Evolutionary conservation across 2,888 invertebrate genomes (phyloP), one percentile per base, ranked within the genome.

Genomic region (Elysia crispata): DNA sequence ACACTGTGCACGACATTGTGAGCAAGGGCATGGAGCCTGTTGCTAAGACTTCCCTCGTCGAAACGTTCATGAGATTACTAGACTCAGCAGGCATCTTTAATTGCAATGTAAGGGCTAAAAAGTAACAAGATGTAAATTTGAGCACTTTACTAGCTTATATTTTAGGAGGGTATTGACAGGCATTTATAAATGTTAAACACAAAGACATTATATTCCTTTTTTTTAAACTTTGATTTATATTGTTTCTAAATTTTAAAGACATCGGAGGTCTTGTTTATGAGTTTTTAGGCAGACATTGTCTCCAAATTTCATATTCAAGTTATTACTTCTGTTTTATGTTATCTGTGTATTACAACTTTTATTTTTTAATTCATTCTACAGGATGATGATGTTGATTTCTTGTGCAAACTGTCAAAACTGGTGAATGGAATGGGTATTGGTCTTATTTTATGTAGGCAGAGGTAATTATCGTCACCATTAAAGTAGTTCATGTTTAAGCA

Each of bases 1-100:
- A 94, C 82, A 94, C 94, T 83, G 92, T 94, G 66, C 91, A 92
- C 83, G 93, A 93, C 81, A 93, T 94, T 60, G 89, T 94, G 69
- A 91, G 91, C 79, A 94, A 94, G 87, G 94, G 94, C 82, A 94
- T 94, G 94, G 94, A 94, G n/a, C 93, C 94, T 0, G 85, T 92
- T 18, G 92, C 92, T 54, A 94, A 94, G 87, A 91, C 92, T 0
- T 92, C 93, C 82, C 90, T 94, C 15, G 92, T 94, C 23, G 93
- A 93, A 84, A 93, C 93, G 3, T 92, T 93, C 84, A 90, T 92
- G 31, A 85, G 88, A 57, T 91, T 93, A 1, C 86, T 93, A 62
- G 90, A 92, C 57, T 89, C 88, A 81, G 89, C 91, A 62, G 92
- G 92, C 25, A 89, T 93, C 23, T 87, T 93, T 11, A 89, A 88